Conservation (phyloP, 23 tunicate species). For the Clavelina lepadiformis region DNA sequence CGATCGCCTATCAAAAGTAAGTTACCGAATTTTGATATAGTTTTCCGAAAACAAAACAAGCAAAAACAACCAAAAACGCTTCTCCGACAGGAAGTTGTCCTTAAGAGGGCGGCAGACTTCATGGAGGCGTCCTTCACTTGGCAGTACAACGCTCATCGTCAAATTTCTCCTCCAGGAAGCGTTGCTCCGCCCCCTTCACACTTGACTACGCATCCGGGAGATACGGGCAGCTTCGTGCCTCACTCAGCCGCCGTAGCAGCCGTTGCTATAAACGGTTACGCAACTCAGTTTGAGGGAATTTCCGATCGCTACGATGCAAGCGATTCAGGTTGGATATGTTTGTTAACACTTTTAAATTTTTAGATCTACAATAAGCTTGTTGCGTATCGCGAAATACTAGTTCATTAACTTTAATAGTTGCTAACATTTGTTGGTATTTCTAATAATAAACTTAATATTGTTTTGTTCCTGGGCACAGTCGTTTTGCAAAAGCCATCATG, state of each 20-base stretch:
- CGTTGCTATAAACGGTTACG: constrained; percentile 46
- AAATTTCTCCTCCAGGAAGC: constrained; percentile 19
- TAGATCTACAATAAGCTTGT: neutral
- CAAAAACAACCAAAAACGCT: neutral
- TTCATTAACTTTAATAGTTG: too few species aligned
- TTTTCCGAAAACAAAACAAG: neutral
- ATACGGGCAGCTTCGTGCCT: constrained; percentile 22
- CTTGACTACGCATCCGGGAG: constrained; percentile 22
- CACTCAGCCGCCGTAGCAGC: constrained; percentile 41
- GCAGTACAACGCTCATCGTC: constrained; percentile 47
- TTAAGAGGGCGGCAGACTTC: constrained; percentile 83
- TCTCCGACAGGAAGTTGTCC: constrained; percentile 71
- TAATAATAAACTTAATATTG: too few species aligned
- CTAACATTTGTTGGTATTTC: too few species aligned
- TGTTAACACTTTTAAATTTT: too few species aligned
- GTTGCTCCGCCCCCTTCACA: constrained; percentile 52
- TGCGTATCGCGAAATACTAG: neutral
- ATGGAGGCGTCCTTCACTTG: constrained; percentile 54
- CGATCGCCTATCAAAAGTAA: constrained; percentile 82
- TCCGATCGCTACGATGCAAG: constrained; percentile 53
- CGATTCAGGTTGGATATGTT: constrained; percentile 85
- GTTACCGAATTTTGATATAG: neutral
- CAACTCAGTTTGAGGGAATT: constrained; percentile 28
- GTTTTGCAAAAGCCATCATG: too few species aligned
- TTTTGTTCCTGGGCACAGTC: too few species aligned